Percentiles rank a stretch among this genome's conserved stretches.
Conservation (phyloP, 2,888 invertebrate species). For the Stenurella melanura region DNA sequence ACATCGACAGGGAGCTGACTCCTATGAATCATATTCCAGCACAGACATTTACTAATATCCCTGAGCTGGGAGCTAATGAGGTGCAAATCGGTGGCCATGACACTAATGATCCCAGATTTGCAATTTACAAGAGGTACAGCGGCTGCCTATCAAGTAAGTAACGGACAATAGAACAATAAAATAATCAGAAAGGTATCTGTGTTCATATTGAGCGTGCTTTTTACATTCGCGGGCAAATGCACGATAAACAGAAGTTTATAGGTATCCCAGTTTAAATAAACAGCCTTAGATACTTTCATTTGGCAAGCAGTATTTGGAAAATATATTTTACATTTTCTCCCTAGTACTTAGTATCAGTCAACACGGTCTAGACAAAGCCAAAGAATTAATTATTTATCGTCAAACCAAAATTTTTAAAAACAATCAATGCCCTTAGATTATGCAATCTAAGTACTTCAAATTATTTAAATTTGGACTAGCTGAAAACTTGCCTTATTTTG, state of each 20-base stretch:
- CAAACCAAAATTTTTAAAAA: too few species aligned
- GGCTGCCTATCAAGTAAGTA: conserved; percentile 91
- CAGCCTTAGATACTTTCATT: conserved; percentile 18
- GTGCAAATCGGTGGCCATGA: conserved; percentile 92
- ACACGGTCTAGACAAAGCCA: too few species aligned
- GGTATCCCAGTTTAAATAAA: background rate
- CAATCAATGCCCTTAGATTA: too few species aligned
- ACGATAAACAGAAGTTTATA: too few species aligned
- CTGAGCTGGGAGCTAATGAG: conserved; percentile 84
- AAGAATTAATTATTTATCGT: too few species aligned
- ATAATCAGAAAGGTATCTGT: too few species aligned
- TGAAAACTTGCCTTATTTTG: too few species aligned
- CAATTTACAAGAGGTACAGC: conserved; percentile 89
- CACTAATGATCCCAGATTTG: conserved; percentile 87
- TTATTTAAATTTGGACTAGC: too few species aligned
- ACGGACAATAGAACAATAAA: background rate
- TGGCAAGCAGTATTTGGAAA: too few species aligned
- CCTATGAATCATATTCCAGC: conserved; percentile 81
- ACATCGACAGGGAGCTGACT: conserved; percentile 86
- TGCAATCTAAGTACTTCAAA: too few species aligned
- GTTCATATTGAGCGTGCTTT: too few species aligned
- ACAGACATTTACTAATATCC: conserved; percentile 81
- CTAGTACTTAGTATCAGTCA: background rate
- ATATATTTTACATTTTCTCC: background rate
- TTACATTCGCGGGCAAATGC: too few species aligned